Base-by-base conservation (phyloP, 2,113 vertebrate species). In the Trogon surrucura region DNA sequence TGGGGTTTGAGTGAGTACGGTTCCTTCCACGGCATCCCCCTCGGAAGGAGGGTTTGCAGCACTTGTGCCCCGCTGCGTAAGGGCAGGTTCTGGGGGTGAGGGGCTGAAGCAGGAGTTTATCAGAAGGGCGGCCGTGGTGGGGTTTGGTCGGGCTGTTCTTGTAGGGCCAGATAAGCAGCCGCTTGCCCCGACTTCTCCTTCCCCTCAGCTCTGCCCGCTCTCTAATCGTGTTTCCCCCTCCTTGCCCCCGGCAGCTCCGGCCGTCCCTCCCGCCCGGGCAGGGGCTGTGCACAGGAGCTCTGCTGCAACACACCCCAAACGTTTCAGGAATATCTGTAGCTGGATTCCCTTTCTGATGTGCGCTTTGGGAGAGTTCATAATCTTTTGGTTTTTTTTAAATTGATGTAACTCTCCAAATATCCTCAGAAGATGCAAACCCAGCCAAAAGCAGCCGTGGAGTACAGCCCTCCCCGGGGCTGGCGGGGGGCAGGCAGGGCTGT, bases 121-220 rank as follows among this genome's bases (percentile, higher is more conserved):
- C 30, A 4, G n/a, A 20, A 15, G 30, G 47, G 53, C 18, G 9
- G 26, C 0, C 5, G 10, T 7, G 36, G 16, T 20, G 90, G 41
- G 13, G 0, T 1, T 2, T 38, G 8, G 3, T 2, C 2, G 73
- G 36, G 71, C 50, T 73, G 1, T 25, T 60, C 2, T 7, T 1
- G 4, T 5, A 10, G 6, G 5, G 19, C 18, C 69, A 32, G 96
- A 84, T 87, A 94, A 95, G 65, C 80, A 64, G 62, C 53, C 4
- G 36, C 61, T 53, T 17, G 2, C 41, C 41, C 57, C 8, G 20
- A 2, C 50, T 16, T 45, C 44, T 48, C 64, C 54, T 78, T 90
- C 89, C 80, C 67, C 75, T 30, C 72, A 5, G 10, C 5, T 17
- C 88, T 27, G 47, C 71, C 60, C 45, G 67, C 26, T 54, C 17